Evolutionary conservation across 2,888 invertebrate genomes (phyloP).

Genomic region (Bruchidius siliquastri): DNA sequence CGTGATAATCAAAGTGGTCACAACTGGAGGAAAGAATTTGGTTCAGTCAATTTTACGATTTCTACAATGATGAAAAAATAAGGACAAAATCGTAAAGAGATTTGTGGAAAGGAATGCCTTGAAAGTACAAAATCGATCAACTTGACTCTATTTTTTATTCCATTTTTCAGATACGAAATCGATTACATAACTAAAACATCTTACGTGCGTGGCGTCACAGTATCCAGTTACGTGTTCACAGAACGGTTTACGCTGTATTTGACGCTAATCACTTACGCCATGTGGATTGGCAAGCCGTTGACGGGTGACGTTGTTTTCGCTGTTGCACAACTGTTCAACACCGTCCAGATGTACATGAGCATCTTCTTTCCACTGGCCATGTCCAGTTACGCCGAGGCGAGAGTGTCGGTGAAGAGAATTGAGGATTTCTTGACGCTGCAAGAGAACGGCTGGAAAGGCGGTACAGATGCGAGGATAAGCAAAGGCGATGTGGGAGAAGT

Average conservation of each 20-base stretch:
- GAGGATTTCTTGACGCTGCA: constrained; percentile 5
- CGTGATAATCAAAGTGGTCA: no score
- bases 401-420: constrained; percentile 32
- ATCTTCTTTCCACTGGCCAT: constrained; percentile 34
- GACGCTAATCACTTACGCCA: constrained; percentile 71
- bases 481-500: constrained; percentile 33
- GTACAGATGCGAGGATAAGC: constrained; percentile 3
- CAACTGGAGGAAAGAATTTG: no score
- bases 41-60: no score
- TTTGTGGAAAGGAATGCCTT: no score
- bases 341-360: constrained; percentile 50
- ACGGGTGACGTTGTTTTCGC: constrained; percentile 67
- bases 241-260: constrained; percentile 79
- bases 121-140: no score
- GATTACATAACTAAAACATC: constrained; percentile 60
- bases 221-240: constrained; percentile 69
- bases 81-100: no score
- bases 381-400: constrained; percentile 32
- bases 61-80: no score
- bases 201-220: constrained; percentile 61
- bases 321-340: constrained; percentile 72
- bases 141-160: not conserved
- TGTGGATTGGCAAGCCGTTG: constrained; percentile 53
- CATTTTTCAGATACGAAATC: constrained; percentile 53
- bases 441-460: not conserved